Conservation (phyloP, 2,113 vertebrate genomes). For the Verasper variegatus region DNA sequence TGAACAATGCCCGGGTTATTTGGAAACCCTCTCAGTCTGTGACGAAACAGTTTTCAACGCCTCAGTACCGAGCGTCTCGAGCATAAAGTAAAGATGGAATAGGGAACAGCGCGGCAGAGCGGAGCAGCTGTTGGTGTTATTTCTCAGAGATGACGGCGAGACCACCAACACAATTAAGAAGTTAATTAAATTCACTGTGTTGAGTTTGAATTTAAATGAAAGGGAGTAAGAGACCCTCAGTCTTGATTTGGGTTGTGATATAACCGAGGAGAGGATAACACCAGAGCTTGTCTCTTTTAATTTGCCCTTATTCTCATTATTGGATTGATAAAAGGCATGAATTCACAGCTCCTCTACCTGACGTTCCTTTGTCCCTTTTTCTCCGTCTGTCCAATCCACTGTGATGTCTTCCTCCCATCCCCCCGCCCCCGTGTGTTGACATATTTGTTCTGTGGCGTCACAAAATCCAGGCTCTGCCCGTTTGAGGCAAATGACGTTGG, state of each 20-base stretch:
- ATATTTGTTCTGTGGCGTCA: slow-evolving; percentile 17
- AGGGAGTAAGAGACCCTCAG: neutral
- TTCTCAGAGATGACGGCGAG: neutral
- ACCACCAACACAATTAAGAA: slow-evolving; percentile 2
- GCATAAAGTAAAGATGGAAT: neutral
- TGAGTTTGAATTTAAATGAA: slow-evolving; percentile 19
- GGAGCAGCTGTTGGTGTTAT: slow-evolving; percentile 1
- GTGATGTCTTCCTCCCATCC: neutral
- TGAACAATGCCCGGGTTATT: neutral
- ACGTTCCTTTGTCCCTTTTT: neutral
- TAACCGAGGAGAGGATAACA: slow-evolving; percentile 9
- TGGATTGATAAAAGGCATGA: slow-evolving; percentile 5
- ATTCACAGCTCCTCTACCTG: neutral
- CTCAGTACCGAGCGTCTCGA: neutral
- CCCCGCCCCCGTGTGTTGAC: neutral
- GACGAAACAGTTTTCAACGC: neutral
- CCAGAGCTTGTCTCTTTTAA: neutral
- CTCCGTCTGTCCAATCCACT: neutral
- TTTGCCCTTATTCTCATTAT: neutral
- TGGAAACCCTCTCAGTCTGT: slow-evolving; percentile 6
- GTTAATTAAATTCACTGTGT: slow-evolving; percentile 29
- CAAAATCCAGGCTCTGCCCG: slow-evolving; percentile 21
- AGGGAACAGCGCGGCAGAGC: neutral
- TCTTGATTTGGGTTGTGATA: slow-evolving; percentile 20
- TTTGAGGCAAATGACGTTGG: slow-evolving; percentile 52